phyloP scores from a whole-genome alignment of 2,113 vertebrate species.

The Ageneiosus marmoratus region DNA sequence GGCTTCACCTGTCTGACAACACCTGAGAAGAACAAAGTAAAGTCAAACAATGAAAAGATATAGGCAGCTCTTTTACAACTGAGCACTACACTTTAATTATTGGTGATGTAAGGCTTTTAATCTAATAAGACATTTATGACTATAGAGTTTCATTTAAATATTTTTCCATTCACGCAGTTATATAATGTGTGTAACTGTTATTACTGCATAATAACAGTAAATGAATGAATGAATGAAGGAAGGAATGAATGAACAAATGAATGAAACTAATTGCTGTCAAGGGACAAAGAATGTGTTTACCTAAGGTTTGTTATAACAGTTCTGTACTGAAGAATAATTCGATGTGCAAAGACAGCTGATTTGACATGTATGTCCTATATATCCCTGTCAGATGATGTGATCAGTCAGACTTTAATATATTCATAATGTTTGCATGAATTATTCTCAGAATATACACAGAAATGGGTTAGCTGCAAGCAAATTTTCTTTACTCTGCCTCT shows the following conservation, averaged over 20 bases:
- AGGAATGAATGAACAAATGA: not conserved
- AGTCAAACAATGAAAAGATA: not conserved
- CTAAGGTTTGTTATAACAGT: not conserved
- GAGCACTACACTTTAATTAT: not conserved
- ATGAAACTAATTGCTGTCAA: not conserved
- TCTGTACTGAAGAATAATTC: not conserved
- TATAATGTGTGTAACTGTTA: not conserved
- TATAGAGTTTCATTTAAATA: not conserved
- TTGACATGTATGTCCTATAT: not conserved
- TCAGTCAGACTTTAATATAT: not conserved
- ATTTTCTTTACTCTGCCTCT: not conserved
- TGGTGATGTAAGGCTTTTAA: not conserved
- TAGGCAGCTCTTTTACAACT: not conserved
- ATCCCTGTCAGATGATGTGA: not conserved
- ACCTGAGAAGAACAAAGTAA: slow-evolving; percentile 72
- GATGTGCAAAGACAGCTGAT: not conserved
- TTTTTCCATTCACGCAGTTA: not conserved
- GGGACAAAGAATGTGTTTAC: not conserved
- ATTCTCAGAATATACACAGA: not conserved
- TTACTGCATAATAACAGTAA: not conserved
- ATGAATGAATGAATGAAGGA: not conserved
- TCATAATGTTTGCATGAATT: not conserved
- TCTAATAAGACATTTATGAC: not conserved
- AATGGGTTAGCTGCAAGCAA: not conserved
- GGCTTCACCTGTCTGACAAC: slow-evolving; percentile 89